Conservation (phyloP, 1,140 invertebrate species). For the Drosophila varians region DNA sequence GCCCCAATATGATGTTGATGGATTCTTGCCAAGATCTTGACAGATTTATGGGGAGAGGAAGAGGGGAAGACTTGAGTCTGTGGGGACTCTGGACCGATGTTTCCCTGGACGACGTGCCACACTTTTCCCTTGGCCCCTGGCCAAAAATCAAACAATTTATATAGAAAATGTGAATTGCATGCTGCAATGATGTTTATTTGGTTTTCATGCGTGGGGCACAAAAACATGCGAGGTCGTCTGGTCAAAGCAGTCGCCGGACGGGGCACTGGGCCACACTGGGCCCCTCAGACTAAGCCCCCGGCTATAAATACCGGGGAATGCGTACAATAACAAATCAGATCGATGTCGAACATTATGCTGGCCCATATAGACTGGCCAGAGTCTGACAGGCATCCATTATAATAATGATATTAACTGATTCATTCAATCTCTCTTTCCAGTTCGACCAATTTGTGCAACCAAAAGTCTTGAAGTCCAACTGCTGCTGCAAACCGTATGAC, state of each 20-base stretch:
- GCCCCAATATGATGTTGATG: conserved; percentile 8
- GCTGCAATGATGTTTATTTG: conserved; percentile 34
- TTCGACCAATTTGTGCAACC: conserved; percentile 69
- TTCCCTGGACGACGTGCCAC: conserved; percentile 2
- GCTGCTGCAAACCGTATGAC: conserved; percentile 76
- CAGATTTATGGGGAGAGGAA: not conserved
- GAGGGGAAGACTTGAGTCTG: no score
- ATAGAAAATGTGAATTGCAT: conserved; percentile 5
- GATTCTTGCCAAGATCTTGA: conserved; percentile 35
- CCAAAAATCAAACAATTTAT: not conserved
- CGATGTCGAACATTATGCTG: conserved; percentile 1
- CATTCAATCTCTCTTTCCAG: conserved; percentile 29
- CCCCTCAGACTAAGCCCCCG: not conserved
- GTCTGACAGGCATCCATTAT: no score
- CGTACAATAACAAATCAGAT: conserved; percentile 6
- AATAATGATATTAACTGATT: not conserved
- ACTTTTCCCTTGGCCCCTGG: conserved; percentile 10
- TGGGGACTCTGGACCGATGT: no score
- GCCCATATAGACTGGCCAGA: no score
- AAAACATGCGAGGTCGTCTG: conserved; percentile 16
- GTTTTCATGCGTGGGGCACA: conserved; percentile 18
- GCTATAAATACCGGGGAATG: conserved; percentile 7
- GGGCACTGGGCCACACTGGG: not conserved
- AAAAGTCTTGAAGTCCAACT: conserved; percentile 72
- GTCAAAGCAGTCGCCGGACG: not conserved